phyloP scores from a whole-genome alignment of 2,797 vertebrate species.

The Bradypus variegatus region DNA sequence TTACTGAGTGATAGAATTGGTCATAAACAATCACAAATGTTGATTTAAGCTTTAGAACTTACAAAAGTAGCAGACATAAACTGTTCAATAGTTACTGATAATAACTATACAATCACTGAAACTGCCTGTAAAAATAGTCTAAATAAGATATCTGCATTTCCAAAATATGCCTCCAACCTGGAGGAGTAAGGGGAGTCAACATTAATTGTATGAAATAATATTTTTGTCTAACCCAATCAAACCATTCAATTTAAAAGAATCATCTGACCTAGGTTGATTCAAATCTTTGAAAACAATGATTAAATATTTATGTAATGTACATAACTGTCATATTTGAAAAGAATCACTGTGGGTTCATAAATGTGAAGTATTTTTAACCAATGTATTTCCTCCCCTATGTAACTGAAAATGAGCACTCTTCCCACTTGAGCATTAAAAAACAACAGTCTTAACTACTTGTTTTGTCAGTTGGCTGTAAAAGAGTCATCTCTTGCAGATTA shows the following conservation, averaged over 20 bases:
- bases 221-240: background rate
- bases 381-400: background rate
- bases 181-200: conserved; percentile 14
- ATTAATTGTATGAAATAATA: background rate
- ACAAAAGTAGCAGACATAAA: conserved; percentile 20
- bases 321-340: conserved; percentile 13
- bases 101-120: conserved; percentile 15
- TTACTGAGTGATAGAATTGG: background rate
- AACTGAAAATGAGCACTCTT: conserved; percentile 11
- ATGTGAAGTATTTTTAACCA: conserved; percentile 27
- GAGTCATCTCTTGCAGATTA: background rate
- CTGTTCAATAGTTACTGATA: background rate
- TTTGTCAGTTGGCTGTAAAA: background rate
- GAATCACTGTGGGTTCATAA: conserved; percentile 9
- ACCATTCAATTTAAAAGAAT: conserved; percentile 12
- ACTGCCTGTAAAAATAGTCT: background rate
- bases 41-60: conserved; percentile 3
- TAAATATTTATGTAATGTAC: conserved; percentile 25
- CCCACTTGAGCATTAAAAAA: background rate
- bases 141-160: conserved; percentile 10
- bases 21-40: background rate
- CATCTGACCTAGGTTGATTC: background rate
- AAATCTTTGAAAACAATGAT: conserved; percentile 23
- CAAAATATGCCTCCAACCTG: background rate
- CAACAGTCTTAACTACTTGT: background rate